phyloP scores from a whole-genome alignment of 2,888 invertebrate genomes.

The Andrena minutula region DNA sequence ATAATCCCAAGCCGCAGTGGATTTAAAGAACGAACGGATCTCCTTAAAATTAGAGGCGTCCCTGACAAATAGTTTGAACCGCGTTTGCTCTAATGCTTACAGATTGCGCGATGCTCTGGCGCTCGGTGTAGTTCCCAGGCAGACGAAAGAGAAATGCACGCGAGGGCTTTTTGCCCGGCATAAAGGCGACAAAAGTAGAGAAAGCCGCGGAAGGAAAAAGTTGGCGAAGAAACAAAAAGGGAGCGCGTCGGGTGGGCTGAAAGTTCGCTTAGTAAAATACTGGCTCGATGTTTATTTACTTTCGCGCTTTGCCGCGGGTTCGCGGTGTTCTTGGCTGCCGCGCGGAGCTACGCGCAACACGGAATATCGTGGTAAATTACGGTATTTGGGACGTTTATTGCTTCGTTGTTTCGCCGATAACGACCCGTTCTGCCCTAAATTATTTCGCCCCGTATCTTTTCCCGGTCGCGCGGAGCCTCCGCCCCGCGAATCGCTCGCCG shows the following conservation, averaged over 20 bases:
- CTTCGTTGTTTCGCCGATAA: conserved; percentile 65
- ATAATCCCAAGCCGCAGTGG: too few species aligned
- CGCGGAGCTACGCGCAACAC: conserved; percentile 40
- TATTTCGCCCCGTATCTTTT: conserved; percentile 57
- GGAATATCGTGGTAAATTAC: conserved; percentile 68
- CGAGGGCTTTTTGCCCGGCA: neutral
- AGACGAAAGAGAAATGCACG: conserved; percentile 1
- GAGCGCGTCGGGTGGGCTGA: conserved; percentile 1
- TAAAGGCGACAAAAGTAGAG: conserved; percentile 21
- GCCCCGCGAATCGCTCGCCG: conserved; percentile 39
- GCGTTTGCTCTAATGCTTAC: neutral
- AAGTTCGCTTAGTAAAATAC: conserved; percentile 48
- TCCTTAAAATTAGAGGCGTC: neutral
- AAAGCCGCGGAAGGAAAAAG: conserved; percentile 3
- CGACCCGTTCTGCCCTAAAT: conserved; percentile 58
- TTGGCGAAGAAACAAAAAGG: conserved; percentile 14
- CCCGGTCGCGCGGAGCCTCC: neutral
- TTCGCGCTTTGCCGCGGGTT: conserved; percentile 24
- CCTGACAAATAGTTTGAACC: neutral
- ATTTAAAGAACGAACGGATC: neutral
- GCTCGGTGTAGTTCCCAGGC: neutral
- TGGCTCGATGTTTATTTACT: conserved; percentile 65
- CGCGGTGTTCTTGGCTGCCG: conserved; percentile 14
- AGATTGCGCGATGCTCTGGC: conserved; percentile 2
- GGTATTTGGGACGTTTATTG: conserved; percentile 67